Percentiles rank a stretch among this genome's conserved stretches.
Evolutionary conservation across 2,888 invertebrate species (phyloP).

Genomic region (Mamestra brassicae): DNA sequence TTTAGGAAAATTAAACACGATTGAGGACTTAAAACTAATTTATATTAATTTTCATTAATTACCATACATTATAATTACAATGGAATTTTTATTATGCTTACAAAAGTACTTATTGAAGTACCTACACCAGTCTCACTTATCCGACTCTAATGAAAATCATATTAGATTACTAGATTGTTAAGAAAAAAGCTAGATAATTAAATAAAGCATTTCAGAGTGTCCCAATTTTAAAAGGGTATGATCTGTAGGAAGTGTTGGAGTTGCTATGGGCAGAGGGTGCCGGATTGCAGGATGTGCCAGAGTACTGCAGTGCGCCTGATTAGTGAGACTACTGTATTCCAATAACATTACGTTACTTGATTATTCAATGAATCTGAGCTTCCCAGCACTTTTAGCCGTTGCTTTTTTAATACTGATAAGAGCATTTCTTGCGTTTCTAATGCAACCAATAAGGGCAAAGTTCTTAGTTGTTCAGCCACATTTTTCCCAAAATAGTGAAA

Average conservation of each 20-base stretch:
- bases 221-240: no score
- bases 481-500: slow-evolving; percentile 53
- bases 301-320: no score
- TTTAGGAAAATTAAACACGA: neutral
- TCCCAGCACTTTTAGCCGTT: slow-evolving; percentile 32
- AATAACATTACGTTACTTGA: neutral
- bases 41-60: neutral
- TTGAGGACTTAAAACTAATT: neutral
- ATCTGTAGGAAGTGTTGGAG: no score
- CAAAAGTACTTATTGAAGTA: neutral
- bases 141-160: no score
- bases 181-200: no score
- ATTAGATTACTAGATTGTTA: no score
- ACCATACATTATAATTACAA: neutral
- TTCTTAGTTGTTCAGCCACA: slow-evolving; percentile 60
- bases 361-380: slow-evolving; percentile 22
- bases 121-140: no score
- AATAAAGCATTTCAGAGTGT: no score
- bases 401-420: slow-evolving; percentile 34
- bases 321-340: neutral
- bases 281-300: no score
- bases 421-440: slow-evolving; percentile 58
- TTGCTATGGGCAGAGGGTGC: no score
- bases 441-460: slow-evolving; percentile 55
- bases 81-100: neutral